Evolutionary conservation across 2,113 vertebrate species (phyloP), one percentile per base, ranked within the genome.

Genomic region (Phyllopteryx taeniolatus): DNA sequence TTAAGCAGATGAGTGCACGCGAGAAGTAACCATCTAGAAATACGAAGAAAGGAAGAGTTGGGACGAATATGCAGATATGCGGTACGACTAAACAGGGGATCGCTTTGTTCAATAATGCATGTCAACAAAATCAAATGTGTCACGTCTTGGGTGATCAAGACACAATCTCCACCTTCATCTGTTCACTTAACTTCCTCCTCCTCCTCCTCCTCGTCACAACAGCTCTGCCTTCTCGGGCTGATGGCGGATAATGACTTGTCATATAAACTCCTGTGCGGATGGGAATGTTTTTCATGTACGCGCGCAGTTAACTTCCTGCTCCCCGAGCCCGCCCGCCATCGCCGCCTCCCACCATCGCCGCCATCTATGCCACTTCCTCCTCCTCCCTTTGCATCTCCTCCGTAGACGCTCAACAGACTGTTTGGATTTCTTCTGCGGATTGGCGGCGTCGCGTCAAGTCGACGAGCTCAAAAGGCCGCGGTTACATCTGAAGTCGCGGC

Each of bases 191-290:
- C 73, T 68, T 81, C 62, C 70, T 80, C 63, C 71, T 73, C 67
- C 64, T 68, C 68, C 54, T 68, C 79, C 17, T 60, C 2, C 31
- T 60, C 13, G 5, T 17, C 6, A 68, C 67, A 70, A 35, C 65
- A 64, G 53, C 43, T 74, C 69, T 73, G 57, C 70, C 78, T 85
- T 81, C 68, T 71, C 56, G 15, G 71, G 67, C 59, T 80, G 75
- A 85, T 81, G 73, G 69, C 1, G 5, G 78, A 87, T 88, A 86
- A 89, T 83, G 76, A 84, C 81, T 84, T 85, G 75, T 81, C 79
- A 80, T 83, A 73, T 81, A 71, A 79, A 82, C 72, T 68, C 66
- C 62, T 44, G 63, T 67, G 69, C 57, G 62, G 27, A 6, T 42
- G 47, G 33, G 33, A 53, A 77, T 75, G 22, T 22, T 47, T 47